A percentile compares a stretch with the other conserved stretches of the same genome.
Conservation (phyloP, 2,797 vertebrate species). For the Schizopygopsis pylzovi region DNA sequence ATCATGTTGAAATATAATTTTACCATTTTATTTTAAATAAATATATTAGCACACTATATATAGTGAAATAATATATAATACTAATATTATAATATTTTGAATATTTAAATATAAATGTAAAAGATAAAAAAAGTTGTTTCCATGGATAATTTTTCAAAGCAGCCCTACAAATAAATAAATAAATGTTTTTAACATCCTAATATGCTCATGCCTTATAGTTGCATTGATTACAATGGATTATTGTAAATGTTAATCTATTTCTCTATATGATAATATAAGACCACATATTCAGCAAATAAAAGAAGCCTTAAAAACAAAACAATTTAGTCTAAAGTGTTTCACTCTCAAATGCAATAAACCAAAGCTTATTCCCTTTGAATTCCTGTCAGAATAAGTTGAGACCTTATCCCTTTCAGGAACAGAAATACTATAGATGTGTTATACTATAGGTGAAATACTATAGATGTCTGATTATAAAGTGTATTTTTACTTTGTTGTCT, state of each 20-base stretch:
- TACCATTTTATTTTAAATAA: background rate
- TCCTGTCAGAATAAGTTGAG: conserved; percentile 46
- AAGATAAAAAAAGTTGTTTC: background rate
- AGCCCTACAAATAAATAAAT: background rate
- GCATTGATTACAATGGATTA: background rate
- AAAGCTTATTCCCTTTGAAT: conserved; percentile 44
- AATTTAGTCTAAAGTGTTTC: background rate
- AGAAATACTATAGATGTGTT: background rate
- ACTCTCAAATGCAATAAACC: conserved; percentile 50
- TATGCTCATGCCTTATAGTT: background rate
- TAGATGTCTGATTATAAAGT: background rate
- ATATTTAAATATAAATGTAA: background rate
- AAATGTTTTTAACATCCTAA: background rate
- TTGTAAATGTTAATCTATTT: background rate
- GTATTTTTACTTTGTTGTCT: background rate
- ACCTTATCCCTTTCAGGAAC: conserved; percentile 39
- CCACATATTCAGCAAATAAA: background rate
- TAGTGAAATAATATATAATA: too few species aligned
- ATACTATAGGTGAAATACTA: too few species aligned
- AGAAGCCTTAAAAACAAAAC: conserved; percentile 6
- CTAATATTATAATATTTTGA: too few species aligned
- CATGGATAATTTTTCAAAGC: background rate
- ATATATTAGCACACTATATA: too few species aligned
- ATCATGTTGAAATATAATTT: background rate
- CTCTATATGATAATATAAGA: background rate